Evolutionary conservation across 1,140 invertebrate species (phyloP), one percentile per base, ranked within the genome.

Genomic region (Penaeus vannamei): DNA sequence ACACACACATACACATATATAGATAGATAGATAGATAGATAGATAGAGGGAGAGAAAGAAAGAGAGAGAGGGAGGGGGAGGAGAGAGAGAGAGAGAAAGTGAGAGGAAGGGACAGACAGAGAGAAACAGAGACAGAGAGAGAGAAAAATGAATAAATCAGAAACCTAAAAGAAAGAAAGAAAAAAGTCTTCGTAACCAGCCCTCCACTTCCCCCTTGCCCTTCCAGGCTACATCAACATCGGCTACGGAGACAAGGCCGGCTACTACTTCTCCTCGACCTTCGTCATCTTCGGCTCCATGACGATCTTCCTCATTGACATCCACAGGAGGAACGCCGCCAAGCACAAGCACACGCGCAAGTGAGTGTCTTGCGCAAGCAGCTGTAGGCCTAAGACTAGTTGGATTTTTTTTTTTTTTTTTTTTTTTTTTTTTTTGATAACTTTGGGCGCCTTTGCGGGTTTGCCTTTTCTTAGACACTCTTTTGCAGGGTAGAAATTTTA

Each of bases 211-310:
- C n/a, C 7, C 7, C 79, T 32, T 19, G 23, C 46, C 29, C 81
- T 90, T 90, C 0, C 92, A 97, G 96, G 96, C 26, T 96, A 96
- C 92, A 96, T 97, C 91, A 97, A 96, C 92, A 94, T 95, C 19
- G 94, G 95, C 17, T 96, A 94, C 91, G 96, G 96, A 29, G 95
- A 95, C 88, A 95, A 96, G 92, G 95, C 95, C 17, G 96, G 96
- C 12, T 97, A 97, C 93, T 97, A 97, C 93, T 96, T 97, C 93
- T 96, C 96, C 92, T 96, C 96, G 7, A 95, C 95, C 2, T 96
- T 96, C 92, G 95, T 96, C 20, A 93, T 97, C 46, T 94, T 96
- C 64, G 96, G 96, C 22, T 96, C 96, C 86, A 93, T 96, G 84
- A 95, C 95, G 1, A 94, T 97, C 64, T 97, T 97, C 93, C 95